Evolutionary conservation across 2,888 invertebrate species (phyloP).

Genomic region (Agrilus cyanescens): DNA sequence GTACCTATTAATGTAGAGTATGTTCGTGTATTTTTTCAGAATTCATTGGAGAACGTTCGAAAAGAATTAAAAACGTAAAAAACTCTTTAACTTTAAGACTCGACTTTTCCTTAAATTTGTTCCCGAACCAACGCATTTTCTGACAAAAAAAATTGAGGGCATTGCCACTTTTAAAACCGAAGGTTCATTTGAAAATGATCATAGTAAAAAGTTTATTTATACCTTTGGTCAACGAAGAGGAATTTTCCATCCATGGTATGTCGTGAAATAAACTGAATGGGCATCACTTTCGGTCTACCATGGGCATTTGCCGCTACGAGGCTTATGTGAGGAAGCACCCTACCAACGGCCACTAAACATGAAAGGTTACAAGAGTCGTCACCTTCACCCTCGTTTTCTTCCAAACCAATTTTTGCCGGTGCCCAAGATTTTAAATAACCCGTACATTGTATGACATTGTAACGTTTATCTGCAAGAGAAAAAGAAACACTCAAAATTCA

Average conservation of each 20-base stretch:
- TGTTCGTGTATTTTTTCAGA: too few relatives aligned
- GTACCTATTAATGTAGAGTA: too few relatives aligned
- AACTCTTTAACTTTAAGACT: too few relatives aligned
- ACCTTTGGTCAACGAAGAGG: constrained; percentile 87
- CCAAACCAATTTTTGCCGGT: constrained; percentile 61
- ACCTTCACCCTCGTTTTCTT: constrained; percentile 51
- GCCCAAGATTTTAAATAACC: constrained; percentile 91
- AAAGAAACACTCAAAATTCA: too few relatives aligned
- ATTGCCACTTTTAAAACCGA: too few relatives aligned
- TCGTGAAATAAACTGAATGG: constrained; percentile 68
- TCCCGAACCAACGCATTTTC: too few relatives aligned
- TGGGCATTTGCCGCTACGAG: constrained; percentile 33
- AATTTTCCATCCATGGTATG: constrained; percentile 88
- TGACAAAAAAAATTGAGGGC: too few relatives aligned
- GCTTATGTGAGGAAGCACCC: constrained; percentile 52
- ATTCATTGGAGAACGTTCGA: too few relatives aligned
- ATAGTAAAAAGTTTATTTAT: constrained; percentile 12
- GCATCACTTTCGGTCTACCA: constrained; percentile 41
- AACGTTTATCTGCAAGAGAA: constrained; percentile 57
- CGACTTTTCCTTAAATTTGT: too few relatives aligned
- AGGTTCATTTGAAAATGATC: too few relatives aligned
- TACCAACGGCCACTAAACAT: constrained; percentile 80
- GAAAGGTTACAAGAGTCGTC: constrained; percentile 59
- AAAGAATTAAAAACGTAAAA: too few relatives aligned
- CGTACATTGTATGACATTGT: constrained; percentile 82